Percentiles rank a stretch among this genome's conserved stretches.
Evolutionary conservation across 2,113 vertebrate species (phyloP).

Genomic region (Sprattus sprattus): DNA sequence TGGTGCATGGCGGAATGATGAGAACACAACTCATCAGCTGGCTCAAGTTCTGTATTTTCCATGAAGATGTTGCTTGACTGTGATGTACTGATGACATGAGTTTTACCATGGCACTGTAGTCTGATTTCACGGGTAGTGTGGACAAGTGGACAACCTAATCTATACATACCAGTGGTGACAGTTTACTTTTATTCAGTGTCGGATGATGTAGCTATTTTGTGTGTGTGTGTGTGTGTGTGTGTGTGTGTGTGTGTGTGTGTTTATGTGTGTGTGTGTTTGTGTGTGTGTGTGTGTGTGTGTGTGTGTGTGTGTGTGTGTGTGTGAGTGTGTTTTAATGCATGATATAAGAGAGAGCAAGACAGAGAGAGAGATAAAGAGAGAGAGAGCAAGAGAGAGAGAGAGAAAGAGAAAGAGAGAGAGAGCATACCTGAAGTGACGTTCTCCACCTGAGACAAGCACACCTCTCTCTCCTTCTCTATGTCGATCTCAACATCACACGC

Average conservation of each 20-base stretch:
- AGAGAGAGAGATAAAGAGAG: background rate
- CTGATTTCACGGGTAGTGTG: no score
- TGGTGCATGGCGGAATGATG: background rate
- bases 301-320: background rate
- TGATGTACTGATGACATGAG: no score
- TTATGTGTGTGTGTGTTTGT: background rate
- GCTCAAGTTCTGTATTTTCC: background rate
- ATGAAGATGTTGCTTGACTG: background rate
- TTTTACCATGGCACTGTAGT: no score
- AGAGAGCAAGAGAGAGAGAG: background rate
- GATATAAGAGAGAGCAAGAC: no score
- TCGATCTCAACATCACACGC: constrained; percentile 45
- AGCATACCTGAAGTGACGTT: constrained; percentile 50
- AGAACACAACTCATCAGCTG: constrained; percentile 22
- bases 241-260: background rate
- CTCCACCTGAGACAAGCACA: constrained; percentile 42
- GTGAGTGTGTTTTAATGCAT: background rate
- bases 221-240: no score
- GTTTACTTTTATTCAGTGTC: no score
- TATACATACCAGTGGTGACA: no score
- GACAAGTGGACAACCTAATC: no score
- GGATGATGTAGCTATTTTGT: no score
- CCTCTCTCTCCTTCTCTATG: constrained; percentile 42
- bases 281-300: no score
- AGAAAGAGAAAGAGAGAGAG: background rate